Conservation (phyloP, 2,888 invertebrate genomes). For the Monopis laevigella region DNA sequence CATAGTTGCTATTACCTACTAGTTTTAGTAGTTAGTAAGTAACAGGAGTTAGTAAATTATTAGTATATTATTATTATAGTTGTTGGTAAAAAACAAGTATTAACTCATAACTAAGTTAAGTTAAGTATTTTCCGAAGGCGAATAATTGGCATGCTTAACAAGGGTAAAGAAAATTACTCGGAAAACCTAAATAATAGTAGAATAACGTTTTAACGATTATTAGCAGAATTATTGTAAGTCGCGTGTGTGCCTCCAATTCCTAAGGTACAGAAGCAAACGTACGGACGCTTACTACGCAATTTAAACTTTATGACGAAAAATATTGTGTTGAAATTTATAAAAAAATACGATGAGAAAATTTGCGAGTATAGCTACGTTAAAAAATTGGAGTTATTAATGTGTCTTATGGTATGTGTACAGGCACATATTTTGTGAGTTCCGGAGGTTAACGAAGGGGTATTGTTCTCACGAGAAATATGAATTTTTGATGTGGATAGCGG, state of each 20-base stretch:
- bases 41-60: too few species aligned
- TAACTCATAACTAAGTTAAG: too few species aligned
- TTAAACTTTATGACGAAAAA: background rate
- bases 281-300: background rate
- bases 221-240: constrained; percentile 8
- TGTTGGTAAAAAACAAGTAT: too few species aligned
- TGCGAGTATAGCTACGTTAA: background rate
- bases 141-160: background rate
- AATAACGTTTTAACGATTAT: constrained; percentile 6
- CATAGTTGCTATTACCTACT: too few species aligned
- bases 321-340: background rate
- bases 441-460: constrained; percentile 6
- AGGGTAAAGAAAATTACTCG: background rate
- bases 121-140: too few species aligned
- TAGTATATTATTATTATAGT: too few species aligned
- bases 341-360: background rate
- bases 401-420: constrained; percentile 1
- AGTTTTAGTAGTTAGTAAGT: too few species aligned
- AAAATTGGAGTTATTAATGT: constrained; percentile 8
- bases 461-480: constrained; percentile 8
- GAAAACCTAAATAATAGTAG: background rate
- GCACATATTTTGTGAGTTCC: constrained; percentile 10
- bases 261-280: background rate
- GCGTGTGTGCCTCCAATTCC: constrained; percentile 1
- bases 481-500: constrained; percentile 1